phyloP scores from a whole-genome alignment of 2,888 invertebrate species.

The Heliconius charithonia region DNA sequence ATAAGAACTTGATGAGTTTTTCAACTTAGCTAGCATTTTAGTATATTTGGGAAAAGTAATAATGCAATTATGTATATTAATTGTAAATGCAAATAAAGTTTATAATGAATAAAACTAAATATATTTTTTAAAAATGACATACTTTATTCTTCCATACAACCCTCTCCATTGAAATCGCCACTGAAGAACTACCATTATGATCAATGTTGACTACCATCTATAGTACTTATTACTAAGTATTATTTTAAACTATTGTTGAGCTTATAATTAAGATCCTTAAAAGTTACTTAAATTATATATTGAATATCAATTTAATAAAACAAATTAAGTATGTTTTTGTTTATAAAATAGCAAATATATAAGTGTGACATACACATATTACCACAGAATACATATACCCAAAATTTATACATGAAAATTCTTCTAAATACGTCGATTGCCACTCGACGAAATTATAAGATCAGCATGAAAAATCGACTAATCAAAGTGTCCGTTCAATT shows the following conservation, averaged over 20 bases:
- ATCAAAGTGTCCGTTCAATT: neutral
- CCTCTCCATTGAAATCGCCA: constrained; percentile 64
- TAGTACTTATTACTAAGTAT: constrained; percentile 1
- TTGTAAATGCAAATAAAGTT: neutral
- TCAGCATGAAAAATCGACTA: neutral
- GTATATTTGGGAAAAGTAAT: neutral
- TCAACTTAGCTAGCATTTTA: neutral
- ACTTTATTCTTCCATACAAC: constrained; percentile 50
- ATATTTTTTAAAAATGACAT: constrained; percentile 14
- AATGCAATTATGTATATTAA: neutral
- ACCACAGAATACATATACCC: too few relatives aligned
- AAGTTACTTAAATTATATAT: neutral
- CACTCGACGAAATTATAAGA: neutral
- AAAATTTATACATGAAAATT: neutral
- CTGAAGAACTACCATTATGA: constrained; percentile 64
- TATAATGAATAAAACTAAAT: neutral
- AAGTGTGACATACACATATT: too few relatives aligned
- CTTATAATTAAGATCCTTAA: neutral
- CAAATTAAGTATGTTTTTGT: neutral
- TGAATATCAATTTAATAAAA: neutral
- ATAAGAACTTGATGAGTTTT: neutral
- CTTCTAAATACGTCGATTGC: neutral
- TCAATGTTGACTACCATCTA: neutral
- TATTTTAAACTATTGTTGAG: neutral
- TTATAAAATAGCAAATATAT: neutral